phyloP scores from a whole-genome alignment of 1,140 invertebrate species.

The Bombus waltoni region DNA sequence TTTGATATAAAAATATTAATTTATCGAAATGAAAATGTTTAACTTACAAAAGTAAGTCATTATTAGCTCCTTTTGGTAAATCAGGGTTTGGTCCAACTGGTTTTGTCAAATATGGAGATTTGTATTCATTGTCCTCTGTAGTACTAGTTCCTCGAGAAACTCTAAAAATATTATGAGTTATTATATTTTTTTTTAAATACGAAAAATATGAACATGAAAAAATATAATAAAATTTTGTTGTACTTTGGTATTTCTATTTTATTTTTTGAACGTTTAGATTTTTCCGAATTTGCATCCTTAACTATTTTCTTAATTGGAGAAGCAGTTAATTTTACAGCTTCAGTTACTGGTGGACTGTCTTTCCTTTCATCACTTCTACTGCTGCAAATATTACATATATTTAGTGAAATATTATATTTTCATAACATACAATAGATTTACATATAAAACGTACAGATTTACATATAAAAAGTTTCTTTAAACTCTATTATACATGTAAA shows the following conservation, averaged over 20 bases:
- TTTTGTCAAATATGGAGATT: constrained; percentile 83
- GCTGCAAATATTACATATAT: constrained; percentile 55
- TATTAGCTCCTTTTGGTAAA: constrained; percentile 86
- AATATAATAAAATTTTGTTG: constrained; percentile 58
- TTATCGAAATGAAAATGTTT: constrained; percentile 24
- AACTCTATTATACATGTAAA: not conserved
- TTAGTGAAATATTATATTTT: not conserved
- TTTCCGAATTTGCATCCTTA: constrained; percentile 78
- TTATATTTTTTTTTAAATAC: not conserved
- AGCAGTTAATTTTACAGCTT: constrained; percentile 77
- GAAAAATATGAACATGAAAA: not conserved
- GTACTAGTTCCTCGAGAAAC: constrained; percentile 81
- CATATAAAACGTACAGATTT: not conserved
- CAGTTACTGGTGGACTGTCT: constrained; percentile 78
- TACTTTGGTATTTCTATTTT: constrained; percentile 84
- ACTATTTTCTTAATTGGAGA: constrained; percentile 80
- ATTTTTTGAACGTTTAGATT: constrained; percentile 80
- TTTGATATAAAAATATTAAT: constrained; percentile 1
- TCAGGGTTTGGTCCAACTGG: constrained; percentile 85
- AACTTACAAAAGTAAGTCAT: constrained; percentile 87
- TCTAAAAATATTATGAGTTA: constrained; percentile 65
- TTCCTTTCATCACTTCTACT: constrained; percentile 78
- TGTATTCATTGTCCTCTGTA: constrained; percentile 81
- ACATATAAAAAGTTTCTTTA: not conserved
- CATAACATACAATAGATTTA: not conserved